Percentiles rank a stretch among this genome's conserved stretches.
Conservation (phyloP, 2,888 invertebrate genomes). For the Phytoseiulus persimilis region DNA sequence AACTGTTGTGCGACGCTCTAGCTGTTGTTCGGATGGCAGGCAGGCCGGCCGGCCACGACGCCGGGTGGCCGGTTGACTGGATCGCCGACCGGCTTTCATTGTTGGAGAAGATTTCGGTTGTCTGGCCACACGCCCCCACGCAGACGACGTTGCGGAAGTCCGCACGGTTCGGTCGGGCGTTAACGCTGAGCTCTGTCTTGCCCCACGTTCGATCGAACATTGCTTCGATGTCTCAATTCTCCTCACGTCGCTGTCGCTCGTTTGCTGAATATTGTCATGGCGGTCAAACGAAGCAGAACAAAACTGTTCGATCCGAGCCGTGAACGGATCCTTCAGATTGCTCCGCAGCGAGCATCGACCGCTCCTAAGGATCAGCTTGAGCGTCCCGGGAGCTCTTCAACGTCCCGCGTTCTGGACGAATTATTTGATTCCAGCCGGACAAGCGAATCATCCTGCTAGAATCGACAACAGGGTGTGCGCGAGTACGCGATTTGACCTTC, state of each 20-base stretch:
- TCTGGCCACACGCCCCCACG: background rate
- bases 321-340: no score
- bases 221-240: background rate
- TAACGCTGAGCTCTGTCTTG: background rate
- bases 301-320: no score
- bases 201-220: background rate
- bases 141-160: conserved; percentile 5
- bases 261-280: background rate
- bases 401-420: no score
- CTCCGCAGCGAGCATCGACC: no score
- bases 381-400: no score
- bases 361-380: no score
- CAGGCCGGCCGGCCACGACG: background rate
- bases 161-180: background rate
- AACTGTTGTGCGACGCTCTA: background rate
- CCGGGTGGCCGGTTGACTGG: background rate
- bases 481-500: background rate
- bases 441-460: no score
- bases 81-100: background rate
- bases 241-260: background rate
- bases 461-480: no score
- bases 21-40: background rate
- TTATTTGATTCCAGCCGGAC: no score
- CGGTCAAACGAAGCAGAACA: background rate
- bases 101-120: background rate